Percentiles rank a stretch among this genome's conserved stretches.
These are phyloP conservation scores for Sebastes iracundus DNA, from an alignment of 2,797 vertebrate genomes.

Conservation along the genomic window DNA sequence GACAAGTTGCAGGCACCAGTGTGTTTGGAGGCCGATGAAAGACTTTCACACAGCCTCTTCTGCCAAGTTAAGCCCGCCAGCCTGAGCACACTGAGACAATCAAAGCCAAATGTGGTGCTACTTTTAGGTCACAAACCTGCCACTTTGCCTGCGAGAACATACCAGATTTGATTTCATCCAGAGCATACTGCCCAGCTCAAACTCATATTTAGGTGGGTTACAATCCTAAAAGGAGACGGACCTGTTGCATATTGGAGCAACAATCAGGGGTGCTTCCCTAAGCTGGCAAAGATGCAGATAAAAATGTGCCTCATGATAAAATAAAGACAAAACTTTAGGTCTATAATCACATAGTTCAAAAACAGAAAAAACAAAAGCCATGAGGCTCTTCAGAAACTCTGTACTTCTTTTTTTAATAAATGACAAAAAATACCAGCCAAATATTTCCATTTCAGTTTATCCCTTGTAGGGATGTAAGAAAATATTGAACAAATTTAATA, in stretches of 20 bases:
- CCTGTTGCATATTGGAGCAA: neutral
- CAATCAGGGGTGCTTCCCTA: neutral
- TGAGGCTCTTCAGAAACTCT: too few relatives aligned
- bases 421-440: neutral
- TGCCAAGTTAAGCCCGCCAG: slow-evolving; percentile 1
- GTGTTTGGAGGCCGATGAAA: neutral
- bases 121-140: slow-evolving; percentile 22
- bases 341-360: neutral
- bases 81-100: slow-evolving; percentile 10
- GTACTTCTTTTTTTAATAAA: too few relatives aligned
- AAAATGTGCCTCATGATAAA: too few relatives aligned
- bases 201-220: neutral
- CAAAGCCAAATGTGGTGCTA: slow-evolving; percentile 28
- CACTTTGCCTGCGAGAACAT: neutral
- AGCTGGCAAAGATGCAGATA: neutral
- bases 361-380: neutral
- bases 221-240: neutral
- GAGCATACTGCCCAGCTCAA: neutral
- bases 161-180: slow-evolving; percentile 2
- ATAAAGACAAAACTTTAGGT: neutral
- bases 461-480: too few relatives aligned
- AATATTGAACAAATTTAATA: too few relatives aligned
- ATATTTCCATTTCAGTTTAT: slow-evolving; percentile 7
- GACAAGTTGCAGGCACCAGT: slow-evolving; percentile 33
- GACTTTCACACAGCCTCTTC: slow-evolving; percentile 7